A percentile compares a stretch with the other conserved stretches of the same genome.
These are phyloP conservation scores for Cervus canadensis DNA, from an alignment of 2,113 vertebrate species.

Conservation along the genomic window DNA sequence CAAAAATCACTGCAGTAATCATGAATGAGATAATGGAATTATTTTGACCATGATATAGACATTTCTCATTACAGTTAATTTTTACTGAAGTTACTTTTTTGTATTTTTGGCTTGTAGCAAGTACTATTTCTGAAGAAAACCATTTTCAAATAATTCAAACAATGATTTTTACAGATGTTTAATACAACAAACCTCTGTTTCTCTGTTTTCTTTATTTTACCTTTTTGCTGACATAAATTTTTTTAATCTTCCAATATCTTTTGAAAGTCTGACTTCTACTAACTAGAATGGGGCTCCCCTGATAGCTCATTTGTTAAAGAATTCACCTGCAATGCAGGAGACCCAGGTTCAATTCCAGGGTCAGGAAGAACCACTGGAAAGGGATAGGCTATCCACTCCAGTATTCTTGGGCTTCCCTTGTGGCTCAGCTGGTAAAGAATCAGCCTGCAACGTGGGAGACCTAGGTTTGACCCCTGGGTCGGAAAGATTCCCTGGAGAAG, in stretches of 20 bases:
- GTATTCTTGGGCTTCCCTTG: background rate
- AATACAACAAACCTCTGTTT: background rate
- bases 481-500: background rate
- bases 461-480: accelerated
- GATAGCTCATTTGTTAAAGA: background rate
- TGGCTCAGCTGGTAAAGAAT: background rate
- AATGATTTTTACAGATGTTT: background rate
- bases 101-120: background rate
- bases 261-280: background rate
- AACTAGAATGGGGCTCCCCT: background rate
- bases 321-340: background rate
- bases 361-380: background rate
- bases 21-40: background rate
- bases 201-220: background rate
- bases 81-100: background rate
- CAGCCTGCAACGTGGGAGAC: background rate
- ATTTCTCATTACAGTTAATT: background rate
- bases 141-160: background rate
- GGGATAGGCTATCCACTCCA: background rate
- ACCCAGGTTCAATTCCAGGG: background rate
- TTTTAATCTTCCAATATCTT: background rate
- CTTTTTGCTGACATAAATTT: background rate
- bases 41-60: background rate
- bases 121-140: background rate
- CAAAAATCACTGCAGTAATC: background rate